Conservation (phyloP, 2,113 vertebrate species). For the Carlito syrichta region DNA sequence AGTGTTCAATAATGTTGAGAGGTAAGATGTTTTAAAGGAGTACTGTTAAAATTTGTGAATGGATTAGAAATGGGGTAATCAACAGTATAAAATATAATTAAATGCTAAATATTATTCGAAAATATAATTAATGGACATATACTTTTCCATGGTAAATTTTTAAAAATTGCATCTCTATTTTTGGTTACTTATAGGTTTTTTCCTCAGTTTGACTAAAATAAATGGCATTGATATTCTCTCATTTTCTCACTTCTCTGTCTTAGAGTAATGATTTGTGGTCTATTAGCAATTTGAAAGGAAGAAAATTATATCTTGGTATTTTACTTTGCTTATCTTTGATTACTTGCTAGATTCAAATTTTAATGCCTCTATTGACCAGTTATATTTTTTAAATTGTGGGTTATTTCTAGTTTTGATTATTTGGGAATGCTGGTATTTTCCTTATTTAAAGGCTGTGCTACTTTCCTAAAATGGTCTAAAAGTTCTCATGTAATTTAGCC, state of each 20-base stretch:
- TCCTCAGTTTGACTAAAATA: not conserved
- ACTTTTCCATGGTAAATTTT: not conserved
- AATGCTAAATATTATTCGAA: not conserved
- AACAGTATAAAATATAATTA: not conserved
- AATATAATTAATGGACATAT: not conserved
- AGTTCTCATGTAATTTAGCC: not conserved
- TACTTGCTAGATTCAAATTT: not conserved
- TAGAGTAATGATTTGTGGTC: not conserved
- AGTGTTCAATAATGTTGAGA: not conserved
- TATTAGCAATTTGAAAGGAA: not conserved
- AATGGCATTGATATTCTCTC: not conserved
- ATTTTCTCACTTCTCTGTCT: not conserved
- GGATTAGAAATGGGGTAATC: conserved; percentile 19
- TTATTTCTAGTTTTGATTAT: not conserved
- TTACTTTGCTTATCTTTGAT: not conserved
- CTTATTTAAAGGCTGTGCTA: not conserved
- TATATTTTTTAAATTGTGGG: not conserved
- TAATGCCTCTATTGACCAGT: not conserved
- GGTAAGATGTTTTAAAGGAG: not conserved
- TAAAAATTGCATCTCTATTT: not conserved
- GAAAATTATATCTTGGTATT: not conserved
- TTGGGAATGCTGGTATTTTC: not conserved
- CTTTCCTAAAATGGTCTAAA: not conserved
- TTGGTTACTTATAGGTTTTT: not conserved
- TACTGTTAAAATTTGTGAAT: conserved; percentile 19